Percentiles rank a stretch among this genome's conserved stretches.
Conservation (phyloP, 2,888 invertebrate species). For the Fabriciana adippe region DNA sequence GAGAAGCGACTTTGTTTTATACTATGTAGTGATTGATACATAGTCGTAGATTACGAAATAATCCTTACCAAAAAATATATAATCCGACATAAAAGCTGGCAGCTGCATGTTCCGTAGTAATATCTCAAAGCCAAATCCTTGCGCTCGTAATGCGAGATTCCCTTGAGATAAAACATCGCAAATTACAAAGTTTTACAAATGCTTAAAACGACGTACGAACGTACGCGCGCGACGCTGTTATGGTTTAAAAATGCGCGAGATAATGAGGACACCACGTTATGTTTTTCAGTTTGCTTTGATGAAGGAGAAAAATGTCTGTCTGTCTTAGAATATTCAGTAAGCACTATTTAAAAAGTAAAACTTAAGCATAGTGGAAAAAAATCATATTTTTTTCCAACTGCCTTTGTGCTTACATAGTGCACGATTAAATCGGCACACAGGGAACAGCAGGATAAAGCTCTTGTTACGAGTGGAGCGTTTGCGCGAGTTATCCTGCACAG, state of each 20-base stretch:
- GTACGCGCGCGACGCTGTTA: background rate
- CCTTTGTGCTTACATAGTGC: constrained; percentile 9
- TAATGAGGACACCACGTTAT: constrained; percentile 13
- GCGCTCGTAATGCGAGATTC: background rate
- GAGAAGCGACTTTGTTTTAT: no score
- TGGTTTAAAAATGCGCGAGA: constrained; percentile 8
- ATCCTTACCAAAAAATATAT: background rate
- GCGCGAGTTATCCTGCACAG: constrained; percentile 29
- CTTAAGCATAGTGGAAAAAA: constrained; percentile 2
- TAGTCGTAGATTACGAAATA: no score
- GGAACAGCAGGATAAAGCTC: constrained; percentile 18
- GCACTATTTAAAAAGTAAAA: background rate
- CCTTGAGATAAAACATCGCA: background rate
- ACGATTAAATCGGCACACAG: constrained; percentile 24
- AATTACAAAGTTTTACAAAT: constrained; percentile 16
- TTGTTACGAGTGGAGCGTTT: constrained; percentile 19
- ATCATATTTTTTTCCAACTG: background rate
- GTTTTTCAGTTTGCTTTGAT: constrained; percentile 11
- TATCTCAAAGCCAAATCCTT: constrained; percentile 7
- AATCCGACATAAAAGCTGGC: background rate
- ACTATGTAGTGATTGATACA: no score
- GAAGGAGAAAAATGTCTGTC: constrained; percentile 16
- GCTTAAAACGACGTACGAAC: background rate
- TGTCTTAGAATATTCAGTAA: constrained; percentile 11
- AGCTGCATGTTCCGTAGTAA: background rate